Conservation (phyloP, 2,113 vertebrate genomes). For the Leptobrachium ailaonicum region DNA sequence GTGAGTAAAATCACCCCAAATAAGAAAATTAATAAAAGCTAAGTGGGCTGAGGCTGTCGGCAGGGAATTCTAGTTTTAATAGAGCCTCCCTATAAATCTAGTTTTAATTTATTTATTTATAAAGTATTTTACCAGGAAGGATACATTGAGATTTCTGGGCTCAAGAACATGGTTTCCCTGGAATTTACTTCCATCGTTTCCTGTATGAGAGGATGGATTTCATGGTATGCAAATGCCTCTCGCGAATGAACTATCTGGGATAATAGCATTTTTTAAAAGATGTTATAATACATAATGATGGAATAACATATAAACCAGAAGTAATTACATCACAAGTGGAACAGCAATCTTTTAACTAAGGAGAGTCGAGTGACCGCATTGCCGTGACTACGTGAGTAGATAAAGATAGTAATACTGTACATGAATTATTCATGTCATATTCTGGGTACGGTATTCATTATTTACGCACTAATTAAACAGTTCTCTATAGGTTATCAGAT, state of each 20-base stretch:
- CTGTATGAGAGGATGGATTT: not conserved
- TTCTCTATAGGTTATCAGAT: conserved; percentile 2
- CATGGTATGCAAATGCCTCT: not conserved
- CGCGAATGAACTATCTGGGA: not conserved
- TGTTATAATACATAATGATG: conserved; percentile 9
- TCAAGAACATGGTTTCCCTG: too few relatives aligned
- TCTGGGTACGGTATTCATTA: conserved; percentile 37
- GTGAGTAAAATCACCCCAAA: too few relatives aligned
- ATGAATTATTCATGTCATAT: conserved; percentile 40
- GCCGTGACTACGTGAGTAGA: conserved; percentile 5
- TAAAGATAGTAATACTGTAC: conserved; percentile 30
- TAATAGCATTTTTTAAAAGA: conserved; percentile 9
- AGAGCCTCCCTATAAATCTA: too few relatives aligned
- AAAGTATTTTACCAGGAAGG: too few relatives aligned
- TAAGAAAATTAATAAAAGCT: too few relatives aligned
- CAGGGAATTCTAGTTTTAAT: too few relatives aligned
- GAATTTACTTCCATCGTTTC: too few relatives aligned
- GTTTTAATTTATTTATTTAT: too few relatives aligned
- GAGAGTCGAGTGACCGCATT: conserved; percentile 15
- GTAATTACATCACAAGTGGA: conserved; percentile 3
- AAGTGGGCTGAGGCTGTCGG: too few relatives aligned
- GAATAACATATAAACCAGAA: conserved; percentile 23
- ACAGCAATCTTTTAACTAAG: conserved; percentile 1
- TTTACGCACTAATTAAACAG: conserved; percentile 40
- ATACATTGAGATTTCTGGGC: too few relatives aligned